Evolutionary conservation across 2,888 invertebrate genomes (phyloP).

Genomic region (Chrysolina haemoptera): DNA sequence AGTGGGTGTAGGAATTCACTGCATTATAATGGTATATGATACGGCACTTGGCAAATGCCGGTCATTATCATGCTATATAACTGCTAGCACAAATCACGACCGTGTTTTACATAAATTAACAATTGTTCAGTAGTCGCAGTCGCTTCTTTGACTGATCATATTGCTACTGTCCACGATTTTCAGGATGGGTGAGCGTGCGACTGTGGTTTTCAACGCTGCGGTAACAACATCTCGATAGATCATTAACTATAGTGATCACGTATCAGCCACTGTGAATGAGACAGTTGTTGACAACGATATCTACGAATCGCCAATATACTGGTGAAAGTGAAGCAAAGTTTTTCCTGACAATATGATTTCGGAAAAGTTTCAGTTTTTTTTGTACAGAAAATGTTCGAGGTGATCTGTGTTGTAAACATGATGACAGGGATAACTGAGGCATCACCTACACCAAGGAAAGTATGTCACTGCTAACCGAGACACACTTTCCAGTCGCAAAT

Average conservation of each 20-base stretch:
- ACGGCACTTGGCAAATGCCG: constrained; percentile 59
- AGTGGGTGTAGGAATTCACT: constrained; percentile 59
- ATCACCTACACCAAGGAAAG: too few species aligned
- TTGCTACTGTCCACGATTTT: constrained; percentile 18
- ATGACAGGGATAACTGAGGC: too few species aligned
- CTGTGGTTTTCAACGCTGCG: background rate
- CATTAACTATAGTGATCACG: background rate
- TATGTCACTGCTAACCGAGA: too few species aligned
- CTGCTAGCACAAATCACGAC: constrained; percentile 55
- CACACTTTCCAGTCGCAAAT: too few species aligned
- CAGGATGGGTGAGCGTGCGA: background rate
- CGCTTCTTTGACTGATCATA: constrained; percentile 32
- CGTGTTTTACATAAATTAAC: constrained; percentile 54
- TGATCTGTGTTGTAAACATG: too few species aligned
- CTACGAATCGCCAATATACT: too few species aligned
- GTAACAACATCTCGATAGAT: background rate
- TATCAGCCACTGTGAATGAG: background rate
- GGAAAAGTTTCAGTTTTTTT: too few species aligned
- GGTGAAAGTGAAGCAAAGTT: too few species aligned
- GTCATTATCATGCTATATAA: constrained; percentile 60
- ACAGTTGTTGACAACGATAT: too few species aligned
- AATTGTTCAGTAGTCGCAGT: constrained; percentile 41
- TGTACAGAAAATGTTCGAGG: too few species aligned
- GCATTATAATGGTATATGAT: constrained; percentile 59
- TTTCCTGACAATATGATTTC: too few species aligned